Conservation (phyloP, 2,888 invertebrate genomes). For the Caenorhabditis sp. region DNA sequence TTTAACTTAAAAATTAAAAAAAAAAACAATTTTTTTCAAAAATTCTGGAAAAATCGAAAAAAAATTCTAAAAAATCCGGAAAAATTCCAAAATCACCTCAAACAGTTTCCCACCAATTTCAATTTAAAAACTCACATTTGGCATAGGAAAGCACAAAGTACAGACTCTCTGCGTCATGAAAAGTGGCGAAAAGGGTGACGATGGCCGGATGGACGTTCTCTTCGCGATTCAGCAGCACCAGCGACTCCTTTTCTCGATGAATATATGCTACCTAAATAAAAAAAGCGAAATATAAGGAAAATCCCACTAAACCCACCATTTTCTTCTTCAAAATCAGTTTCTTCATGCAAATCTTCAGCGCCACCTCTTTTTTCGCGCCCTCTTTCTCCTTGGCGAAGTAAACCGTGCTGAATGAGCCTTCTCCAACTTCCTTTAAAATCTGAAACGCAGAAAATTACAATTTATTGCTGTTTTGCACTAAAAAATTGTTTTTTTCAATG, state of each 20-base stretch:
- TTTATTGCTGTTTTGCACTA: not conserved
- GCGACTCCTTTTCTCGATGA: slow-evolving; percentile 69
- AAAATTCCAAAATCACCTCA: no score
- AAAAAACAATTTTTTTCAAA: no score
- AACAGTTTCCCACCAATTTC: no score
- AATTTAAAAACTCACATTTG: slow-evolving; percentile 62
- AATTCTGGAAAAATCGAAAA: no score
- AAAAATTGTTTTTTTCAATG: not conserved
- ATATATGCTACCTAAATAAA: slow-evolving; percentile 62
- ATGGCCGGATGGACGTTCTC: slow-evolving; percentile 88
- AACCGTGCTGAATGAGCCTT: slow-evolving; percentile 72
- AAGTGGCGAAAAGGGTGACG: slow-evolving; percentile 95
- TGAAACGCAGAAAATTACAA: slow-evolving; percentile 29
- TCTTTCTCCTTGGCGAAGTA: slow-evolving; percentile 65
- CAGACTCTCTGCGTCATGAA: slow-evolving; percentile 93
- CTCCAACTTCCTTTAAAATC: slow-evolving; percentile 69
- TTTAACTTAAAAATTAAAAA: no score
- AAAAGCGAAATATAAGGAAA: not conserved
- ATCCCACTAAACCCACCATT: no score
- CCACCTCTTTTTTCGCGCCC: slow-evolving; percentile 82
- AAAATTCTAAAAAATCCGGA: no score
- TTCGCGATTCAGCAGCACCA: slow-evolving; percentile 85
- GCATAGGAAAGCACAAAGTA: slow-evolving; percentile 93
- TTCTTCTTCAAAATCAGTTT: slow-evolving; percentile 93
- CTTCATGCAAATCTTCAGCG: slow-evolving; percentile 99